These are phyloP conservation scores for Sebastes fasciatus DNA, from an alignment of 2,113 vertebrate species.

Conservation along the genomic window DNA sequence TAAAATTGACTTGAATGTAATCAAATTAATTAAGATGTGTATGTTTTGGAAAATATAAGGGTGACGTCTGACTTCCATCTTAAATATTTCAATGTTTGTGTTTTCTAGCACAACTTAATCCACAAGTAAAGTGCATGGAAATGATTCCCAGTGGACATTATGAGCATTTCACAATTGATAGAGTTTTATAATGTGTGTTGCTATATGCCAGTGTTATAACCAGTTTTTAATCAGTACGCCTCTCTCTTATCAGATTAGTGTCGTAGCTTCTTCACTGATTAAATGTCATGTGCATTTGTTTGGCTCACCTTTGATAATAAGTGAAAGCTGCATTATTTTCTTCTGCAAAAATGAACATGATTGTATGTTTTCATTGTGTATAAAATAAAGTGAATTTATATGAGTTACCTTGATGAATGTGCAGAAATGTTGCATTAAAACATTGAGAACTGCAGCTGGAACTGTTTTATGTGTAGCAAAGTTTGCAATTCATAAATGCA, in stretches of 20 bases:
- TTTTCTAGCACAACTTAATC: conserved; percentile 20
- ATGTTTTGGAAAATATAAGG: neutral
- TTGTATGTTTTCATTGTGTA: conserved; percentile 22
- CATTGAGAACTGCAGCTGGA: neutral
- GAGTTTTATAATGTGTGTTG: conserved; percentile 6
- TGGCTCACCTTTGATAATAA: neutral
- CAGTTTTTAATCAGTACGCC: no score
- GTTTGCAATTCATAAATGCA: neutral
- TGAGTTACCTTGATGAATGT: neutral
- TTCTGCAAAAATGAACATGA: neutral
- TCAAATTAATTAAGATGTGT: neutral
- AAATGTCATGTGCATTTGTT: neutral
- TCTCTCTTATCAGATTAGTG: conserved; percentile 5
- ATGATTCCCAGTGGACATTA: neutral
- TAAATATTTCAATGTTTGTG: neutral
- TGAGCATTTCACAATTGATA: neutral
- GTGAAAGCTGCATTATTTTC: neutral
- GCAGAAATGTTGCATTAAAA: conserved; percentile 3
- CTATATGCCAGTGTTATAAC: conserved; percentile 16
- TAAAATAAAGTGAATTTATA: conserved; percentile 49
- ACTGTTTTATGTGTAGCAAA: neutral
- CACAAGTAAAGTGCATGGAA: neutral
- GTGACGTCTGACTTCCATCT: neutral
- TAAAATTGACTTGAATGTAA: neutral
- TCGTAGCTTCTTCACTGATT: neutral